Percentiles rank a stretch among this genome's conserved stretches.
These are phyloP conservation scores for Eucera pruinosa DNA, from an alignment of 2,888 invertebrate species.

Conservation along the genomic window DNA sequence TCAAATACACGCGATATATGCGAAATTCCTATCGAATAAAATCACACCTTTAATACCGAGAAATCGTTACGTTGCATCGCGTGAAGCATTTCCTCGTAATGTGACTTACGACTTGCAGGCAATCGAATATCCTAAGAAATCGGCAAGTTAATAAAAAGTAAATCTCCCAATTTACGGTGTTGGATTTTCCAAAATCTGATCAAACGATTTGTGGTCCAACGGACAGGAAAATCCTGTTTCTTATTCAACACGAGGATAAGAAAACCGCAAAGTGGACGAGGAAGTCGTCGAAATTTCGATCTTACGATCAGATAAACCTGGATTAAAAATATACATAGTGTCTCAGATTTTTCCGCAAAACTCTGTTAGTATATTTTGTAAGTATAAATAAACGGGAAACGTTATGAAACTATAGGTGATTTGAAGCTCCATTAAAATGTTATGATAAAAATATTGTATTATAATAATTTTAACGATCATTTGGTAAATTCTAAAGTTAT, in stretches of 20 bases:
- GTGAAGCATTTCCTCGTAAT: slow-evolving; percentile 5
- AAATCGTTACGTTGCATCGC: not conserved
- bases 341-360: too few relatives aligned
- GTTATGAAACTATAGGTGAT: too few relatives aligned
- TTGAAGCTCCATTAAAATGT: too few relatives aligned
- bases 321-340: not conserved
- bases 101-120: not conserved
- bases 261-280: not conserved
- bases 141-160: not conserved
- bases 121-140: not conserved
- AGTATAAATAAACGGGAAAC: too few relatives aligned
- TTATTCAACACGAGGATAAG: not conserved
- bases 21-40: not conserved
- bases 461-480: too few relatives aligned
- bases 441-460: too few relatives aligned
- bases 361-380: too few relatives aligned
- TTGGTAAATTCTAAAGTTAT: too few relatives aligned
- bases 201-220: too few relatives aligned
- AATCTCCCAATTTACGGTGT: not conserved
- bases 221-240: slow-evolving; percentile 22
- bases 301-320: too few relatives aligned
- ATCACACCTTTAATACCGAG: not conserved
- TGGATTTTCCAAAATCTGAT: slow-evolving; percentile 29
- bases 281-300: too few relatives aligned
- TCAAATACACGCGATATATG: too few relatives aligned